A percentile compares a stretch with the other conserved stretches of the same genome.
These are phyloP conservation scores for Xestia c-nigrum DNA, from an alignment of 2,888 invertebrate genomes.

Conservation along the genomic window DNA sequence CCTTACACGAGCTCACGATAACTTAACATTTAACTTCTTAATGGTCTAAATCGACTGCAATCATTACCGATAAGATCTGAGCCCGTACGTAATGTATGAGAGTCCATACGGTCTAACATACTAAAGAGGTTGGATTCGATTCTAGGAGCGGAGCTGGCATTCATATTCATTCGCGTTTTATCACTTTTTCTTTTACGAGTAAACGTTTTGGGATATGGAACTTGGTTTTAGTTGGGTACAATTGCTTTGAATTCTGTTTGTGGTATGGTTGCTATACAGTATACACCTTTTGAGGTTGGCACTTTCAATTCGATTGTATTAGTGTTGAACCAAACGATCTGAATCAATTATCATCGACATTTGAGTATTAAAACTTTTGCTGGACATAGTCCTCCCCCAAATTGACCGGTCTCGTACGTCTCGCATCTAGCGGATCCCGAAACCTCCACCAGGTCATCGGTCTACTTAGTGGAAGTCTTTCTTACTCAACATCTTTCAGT, in stretches of 20 bases:
- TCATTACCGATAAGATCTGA: constrained; percentile 61
- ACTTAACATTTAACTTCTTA: constrained; percentile 54
- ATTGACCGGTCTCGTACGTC: no score
- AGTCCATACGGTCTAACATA: constrained; percentile 45
- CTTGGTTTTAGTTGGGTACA: constrained; percentile 21
- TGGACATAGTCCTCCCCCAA: no score
- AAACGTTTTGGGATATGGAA: constrained; percentile 24
- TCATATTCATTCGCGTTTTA: constrained; percentile 52
- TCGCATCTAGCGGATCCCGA: no score
- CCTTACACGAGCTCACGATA: constrained; percentile 33
- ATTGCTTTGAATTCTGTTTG: constrained; percentile 30
- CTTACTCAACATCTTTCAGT: no score
- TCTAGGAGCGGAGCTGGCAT: constrained; percentile 44
- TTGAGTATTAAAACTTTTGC: no score
- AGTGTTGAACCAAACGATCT: not conserved
- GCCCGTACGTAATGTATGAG: constrained; percentile 53
- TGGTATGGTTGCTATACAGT: not conserved
- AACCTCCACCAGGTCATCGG: no score
- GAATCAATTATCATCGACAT: no score
- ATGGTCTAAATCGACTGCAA: constrained; percentile 58
- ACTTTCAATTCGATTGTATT: not conserved
- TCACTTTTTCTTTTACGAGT: constrained; percentile 44
- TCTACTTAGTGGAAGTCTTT: no score
- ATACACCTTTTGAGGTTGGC: not conserved
- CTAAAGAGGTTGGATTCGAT: constrained; percentile 58